Base-by-base conservation (phyloP, 2,888 invertebrate species). In the Dicycla oo region DNA sequence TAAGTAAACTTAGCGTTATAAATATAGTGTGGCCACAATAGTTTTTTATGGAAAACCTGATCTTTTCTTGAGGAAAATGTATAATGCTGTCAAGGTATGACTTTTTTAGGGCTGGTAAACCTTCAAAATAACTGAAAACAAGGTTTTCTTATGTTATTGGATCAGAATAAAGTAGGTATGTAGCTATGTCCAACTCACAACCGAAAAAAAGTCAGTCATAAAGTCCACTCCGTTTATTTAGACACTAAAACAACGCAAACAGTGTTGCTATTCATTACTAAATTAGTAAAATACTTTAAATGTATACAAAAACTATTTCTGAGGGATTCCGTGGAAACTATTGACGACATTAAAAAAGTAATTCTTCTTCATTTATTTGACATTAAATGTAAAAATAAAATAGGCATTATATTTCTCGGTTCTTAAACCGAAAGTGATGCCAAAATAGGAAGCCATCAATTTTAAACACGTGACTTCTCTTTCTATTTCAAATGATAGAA, bases 381-480 rank as follows among this genome's bases (percentile, higher is more conserved):
- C 80, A 80, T 83, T 75, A 69, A 83, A 82, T 69, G 51, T 81
- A 83, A 75, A 81, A 81, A 72, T 83, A 82, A 83, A 77, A 58
- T 62, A 56, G 62, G 58, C 69, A 70, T 80, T 76, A 73, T 73
- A 82, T 73, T 73, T 67, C 81, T 76, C 64, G 77, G 65, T 73
- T 64, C 72, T 78, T 79, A 82, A 87, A 88, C 82, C 69, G 74
- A 78, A 83, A 75, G 81, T 78, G 84, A 85, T 82, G 81, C 81
- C 80, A 84, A 88, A 88, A 91, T 89, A 90, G 92, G 91, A 94
- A 93, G 90, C 89, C 80, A 92, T 93, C 73, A 73, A 86, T 89
- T 85, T 86, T 62, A 73, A 81, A 72, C 23, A 26, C 66, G 72
- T 58, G 68, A 86, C 75, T 74, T 89, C 85, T 91, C 88, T 73